Conservation (phyloP, 1,140 invertebrate species). For the Chironomus striatipennis region DNA sequence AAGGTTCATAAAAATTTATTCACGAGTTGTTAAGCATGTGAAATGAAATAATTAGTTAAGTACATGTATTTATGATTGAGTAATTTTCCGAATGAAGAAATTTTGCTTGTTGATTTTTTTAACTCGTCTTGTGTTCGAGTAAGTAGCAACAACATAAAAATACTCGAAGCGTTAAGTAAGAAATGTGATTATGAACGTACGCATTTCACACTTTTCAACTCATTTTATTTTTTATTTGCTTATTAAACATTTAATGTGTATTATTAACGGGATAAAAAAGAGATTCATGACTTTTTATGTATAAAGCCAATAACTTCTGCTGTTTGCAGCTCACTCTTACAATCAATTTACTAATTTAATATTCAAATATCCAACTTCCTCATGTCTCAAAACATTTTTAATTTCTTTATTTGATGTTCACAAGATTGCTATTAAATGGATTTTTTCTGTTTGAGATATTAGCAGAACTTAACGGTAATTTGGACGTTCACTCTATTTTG, state of each 20-base stretch:
- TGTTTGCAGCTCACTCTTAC: too few species aligned
- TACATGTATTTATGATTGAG: not conserved
- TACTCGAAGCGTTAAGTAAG: not conserved
- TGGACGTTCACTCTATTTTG: constrained; percentile 5
- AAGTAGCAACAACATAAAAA: not conserved
- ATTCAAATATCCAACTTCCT: not conserved
- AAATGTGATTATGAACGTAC: not conserved
- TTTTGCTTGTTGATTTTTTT: not conserved
- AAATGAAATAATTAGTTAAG: too few species aligned
- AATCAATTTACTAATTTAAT: not conserved
- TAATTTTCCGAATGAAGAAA: not conserved
- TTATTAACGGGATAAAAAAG: not conserved
- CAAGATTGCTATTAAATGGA: not conserved
- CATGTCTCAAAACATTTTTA: not conserved
- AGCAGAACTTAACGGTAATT: not conserved
- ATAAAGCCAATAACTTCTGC: not conserved
- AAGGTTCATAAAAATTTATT: too few species aligned
- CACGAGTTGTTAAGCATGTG: too few species aligned
- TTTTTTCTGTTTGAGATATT: too few species aligned
- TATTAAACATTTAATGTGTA: not conserved
- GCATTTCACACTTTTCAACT: not conserved
- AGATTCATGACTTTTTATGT: not conserved
- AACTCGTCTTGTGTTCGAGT: not conserved
- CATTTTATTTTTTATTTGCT: too few species aligned
- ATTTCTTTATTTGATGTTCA: not conserved